Conservation (phyloP, 2,797 vertebrate species). For the Rhodeus uyekii region DNA sequence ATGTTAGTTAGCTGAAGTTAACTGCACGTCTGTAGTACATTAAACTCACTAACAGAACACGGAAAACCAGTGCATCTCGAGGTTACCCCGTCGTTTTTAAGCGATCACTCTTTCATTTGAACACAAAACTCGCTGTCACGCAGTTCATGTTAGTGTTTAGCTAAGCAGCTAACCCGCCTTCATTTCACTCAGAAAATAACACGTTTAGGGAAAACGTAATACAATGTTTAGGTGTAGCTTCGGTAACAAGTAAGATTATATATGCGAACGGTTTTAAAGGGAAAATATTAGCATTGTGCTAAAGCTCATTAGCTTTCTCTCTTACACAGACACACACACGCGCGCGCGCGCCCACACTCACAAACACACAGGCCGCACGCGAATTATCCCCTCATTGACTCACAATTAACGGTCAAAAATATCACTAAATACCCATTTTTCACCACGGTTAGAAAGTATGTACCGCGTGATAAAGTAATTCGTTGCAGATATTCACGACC, state of each 20-base stretch:
- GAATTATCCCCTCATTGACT: not conserved
- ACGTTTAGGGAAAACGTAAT: not conserved
- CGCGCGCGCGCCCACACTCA: not conserved
- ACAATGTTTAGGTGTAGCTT: not conserved
- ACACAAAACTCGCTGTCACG: constrained; percentile 1
- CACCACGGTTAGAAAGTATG: not conserved
- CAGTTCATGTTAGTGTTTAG: constrained; percentile 34
- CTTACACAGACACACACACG: no score
- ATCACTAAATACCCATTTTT: not conserved
- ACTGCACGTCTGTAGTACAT: not conserved
- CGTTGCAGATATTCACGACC: not conserved
- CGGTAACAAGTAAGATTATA: not conserved
- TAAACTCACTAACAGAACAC: not conserved
- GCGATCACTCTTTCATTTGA: not conserved
- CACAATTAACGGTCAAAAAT: not conserved
- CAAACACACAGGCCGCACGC: constrained; percentile 36
- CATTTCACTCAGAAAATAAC: not conserved
- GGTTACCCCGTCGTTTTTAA: not conserved
- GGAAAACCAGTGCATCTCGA: not conserved
- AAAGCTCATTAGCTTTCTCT: not conserved
- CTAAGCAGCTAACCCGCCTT: constrained; percentile 7
- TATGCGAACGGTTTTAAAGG: no score
- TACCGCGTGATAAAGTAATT: not conserved
- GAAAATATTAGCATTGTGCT: not conserved
- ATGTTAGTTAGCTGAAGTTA: not conserved